Evolutionary conservation across 2,888 invertebrate genomes (phyloP), one percentile per base, ranked within the genome.

Genomic region (Subacronicta megacephala): DNA sequence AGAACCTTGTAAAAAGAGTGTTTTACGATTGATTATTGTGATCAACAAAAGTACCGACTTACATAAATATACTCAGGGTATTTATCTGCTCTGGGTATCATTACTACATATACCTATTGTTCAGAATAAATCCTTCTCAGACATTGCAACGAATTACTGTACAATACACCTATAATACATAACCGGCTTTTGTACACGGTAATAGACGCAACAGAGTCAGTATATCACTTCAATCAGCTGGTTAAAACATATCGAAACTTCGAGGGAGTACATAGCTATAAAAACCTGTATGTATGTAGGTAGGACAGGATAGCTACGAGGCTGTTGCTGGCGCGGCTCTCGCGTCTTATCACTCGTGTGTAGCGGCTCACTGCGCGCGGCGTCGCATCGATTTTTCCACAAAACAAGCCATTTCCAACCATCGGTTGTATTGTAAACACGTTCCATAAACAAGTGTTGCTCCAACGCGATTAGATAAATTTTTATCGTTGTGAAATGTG

Each of bases 311-410:
- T 69, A 67, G 66, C 58, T 72, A 61, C 63, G 60, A 62, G 63
- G 58, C 69, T 72, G 73, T 74, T 78, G 80, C 47, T 77, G 55
- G 59, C 58, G 74, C 76, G 68, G 76, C 73, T 80, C 82, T 89
- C 71, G 68, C 75, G 66, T 80, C 82, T 90, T 90, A 90, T 90
- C 91, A 90, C 82, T 88, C 77, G 82, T 80, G 83, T 78, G 80
- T 78, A 78, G 81, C 80, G 76, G 78, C 72, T 74, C 81, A 81
- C 79, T 92, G 93, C 93, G 93, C 93, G 90, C 91, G 88, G 83
- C 92, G 87, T 82, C 73, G 65, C 83, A 92, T 92, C 92, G 93
- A 92, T 93, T 93, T 93, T 92, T 88, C 89, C 88, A 84, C 87
- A 71, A 90, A 87, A 88, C 89, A 90, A 89, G 83, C 83, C 89